phyloP scores from a whole-genome alignment of 2,797 vertebrate species.

The Galago senegalensis region DNA sequence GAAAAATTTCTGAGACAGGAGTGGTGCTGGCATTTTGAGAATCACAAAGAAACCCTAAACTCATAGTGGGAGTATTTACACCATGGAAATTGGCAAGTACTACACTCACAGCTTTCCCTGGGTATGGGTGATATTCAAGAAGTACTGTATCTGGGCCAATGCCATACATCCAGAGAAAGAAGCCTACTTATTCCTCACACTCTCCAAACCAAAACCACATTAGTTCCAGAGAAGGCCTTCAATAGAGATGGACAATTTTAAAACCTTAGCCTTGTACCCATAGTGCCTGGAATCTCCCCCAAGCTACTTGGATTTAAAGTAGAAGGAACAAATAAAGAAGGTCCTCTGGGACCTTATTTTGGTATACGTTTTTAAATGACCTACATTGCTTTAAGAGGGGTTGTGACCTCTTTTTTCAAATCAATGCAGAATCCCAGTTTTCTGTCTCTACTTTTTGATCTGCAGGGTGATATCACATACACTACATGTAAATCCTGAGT shows the following conservation, averaged over 20 bases:
- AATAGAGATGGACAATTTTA: not conserved
- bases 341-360: not conserved
- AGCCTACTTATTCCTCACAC: not conserved
- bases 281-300: not conserved
- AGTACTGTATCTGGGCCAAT: not conserved
- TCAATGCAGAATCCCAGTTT: not conserved
- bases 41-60: not conserved
- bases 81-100: not conserved
- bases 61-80: not conserved
- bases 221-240: not conserved
- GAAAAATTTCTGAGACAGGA: not conserved
- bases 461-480: not conserved
- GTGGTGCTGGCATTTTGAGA: constrained; percentile 1
- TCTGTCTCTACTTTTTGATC: not conserved
- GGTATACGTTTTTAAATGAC: not conserved
- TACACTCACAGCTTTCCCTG: not conserved
- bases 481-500: not conserved
- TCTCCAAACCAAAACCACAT: not conserved
- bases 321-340: not conserved
- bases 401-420: not conserved
- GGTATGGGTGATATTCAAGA: not conserved
- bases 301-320: not conserved
- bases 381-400: not conserved
- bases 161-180: not conserved
- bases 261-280: not conserved